Percentiles rank a stretch among this genome's conserved stretches.
Conservation (phyloP, 2,113 vertebrate species). For the Pantherophis guttatus region DNA sequence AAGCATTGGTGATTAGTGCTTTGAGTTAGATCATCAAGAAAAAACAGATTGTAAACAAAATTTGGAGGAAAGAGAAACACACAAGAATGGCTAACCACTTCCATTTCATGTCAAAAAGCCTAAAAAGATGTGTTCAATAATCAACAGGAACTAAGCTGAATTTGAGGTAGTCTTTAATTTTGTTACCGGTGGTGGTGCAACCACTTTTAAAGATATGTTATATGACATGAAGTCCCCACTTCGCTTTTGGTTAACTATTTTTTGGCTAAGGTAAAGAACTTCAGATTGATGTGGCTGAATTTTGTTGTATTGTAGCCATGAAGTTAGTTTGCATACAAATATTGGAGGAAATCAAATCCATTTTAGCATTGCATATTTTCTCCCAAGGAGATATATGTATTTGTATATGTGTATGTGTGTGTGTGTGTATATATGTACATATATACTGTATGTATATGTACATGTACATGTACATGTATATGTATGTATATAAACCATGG, state of each 20-base stretch:
- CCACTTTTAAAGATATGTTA: not conserved
- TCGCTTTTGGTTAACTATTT: not conserved
- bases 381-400: not conserved
- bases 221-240: not conserved
- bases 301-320: not conserved
- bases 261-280: not conserved
- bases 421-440: too few species aligned
- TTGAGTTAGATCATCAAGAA: not conserved
- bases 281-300: not conserved
- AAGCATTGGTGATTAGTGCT: not conserved
- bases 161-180: not conserved
- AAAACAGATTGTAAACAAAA: not conserved
- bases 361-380: not conserved
- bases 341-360: not conserved
- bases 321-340: not conserved
- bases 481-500: not conserved
- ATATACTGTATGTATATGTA: too few species aligned
- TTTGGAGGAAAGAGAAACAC: not conserved
- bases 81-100: not conserved
- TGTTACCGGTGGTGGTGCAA: not conserved
- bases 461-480: too few species aligned
- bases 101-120: not conserved
- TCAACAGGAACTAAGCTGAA: not conserved
- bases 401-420: too few species aligned
- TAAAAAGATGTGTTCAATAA: not conserved